These are phyloP conservation scores for Anoplopoma fimbria DNA, from an alignment of 2,113 vertebrate species.

Conservation along the genomic window DNA sequence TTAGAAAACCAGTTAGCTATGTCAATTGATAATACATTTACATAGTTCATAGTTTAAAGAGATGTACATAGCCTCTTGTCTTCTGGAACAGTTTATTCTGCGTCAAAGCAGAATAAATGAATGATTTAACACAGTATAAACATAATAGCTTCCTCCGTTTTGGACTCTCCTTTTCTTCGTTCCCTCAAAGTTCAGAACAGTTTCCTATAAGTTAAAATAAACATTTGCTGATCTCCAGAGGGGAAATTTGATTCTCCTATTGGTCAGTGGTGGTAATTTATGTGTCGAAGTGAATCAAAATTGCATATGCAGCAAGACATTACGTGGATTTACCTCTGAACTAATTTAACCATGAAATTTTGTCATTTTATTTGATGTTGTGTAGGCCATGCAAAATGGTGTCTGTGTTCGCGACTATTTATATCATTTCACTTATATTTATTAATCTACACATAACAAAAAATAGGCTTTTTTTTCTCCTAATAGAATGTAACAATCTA, in stretches of 20 bases:
- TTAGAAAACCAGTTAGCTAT: neutral
- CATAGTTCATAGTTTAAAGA: neutral
- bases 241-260: neutral
- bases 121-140: neutral
- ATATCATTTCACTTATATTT: neutral
- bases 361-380: neutral
- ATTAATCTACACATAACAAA: neutral
- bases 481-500: neutral
- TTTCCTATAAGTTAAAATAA: neutral
- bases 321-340: neutral
- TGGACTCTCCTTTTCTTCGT: neutral
- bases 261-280: neutral
- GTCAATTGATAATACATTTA: neutral
- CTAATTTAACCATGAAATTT: neutral
- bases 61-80: neutral
- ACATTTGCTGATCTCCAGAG: neutral
- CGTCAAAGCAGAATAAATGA: neutral
- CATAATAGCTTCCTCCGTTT: neutral
- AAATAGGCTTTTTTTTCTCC: neutral
- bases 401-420: neutral
- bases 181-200: neutral
- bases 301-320: neutral
- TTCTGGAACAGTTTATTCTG: neutral
- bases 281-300: neutral
- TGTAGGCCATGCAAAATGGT: neutral